These are phyloP conservation scores for Myotis daubentonii DNA, from an alignment of 2,797 vertebrate species.

Conservation along the genomic window DNA sequence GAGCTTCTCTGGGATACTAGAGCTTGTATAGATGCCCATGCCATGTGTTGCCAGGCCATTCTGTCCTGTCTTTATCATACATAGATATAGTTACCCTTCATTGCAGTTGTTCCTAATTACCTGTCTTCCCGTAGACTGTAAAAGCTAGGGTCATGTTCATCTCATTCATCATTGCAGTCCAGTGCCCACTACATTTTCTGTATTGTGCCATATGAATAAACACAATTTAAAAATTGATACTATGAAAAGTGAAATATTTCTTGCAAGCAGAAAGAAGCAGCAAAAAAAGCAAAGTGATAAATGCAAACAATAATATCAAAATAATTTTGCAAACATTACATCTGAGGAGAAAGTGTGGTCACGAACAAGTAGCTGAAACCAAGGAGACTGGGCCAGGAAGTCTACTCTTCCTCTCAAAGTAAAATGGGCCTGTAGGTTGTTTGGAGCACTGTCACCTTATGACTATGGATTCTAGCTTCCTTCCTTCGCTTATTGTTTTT, in stretches of 20 bases:
- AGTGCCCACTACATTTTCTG: neutral
- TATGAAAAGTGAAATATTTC: neutral
- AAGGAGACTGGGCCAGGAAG: neutral
- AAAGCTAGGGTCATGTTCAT: neutral
- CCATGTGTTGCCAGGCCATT: neutral
- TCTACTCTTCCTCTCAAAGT: neutral
- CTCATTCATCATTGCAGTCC: neutral
- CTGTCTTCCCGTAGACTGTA: neutral
- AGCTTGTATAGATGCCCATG: neutral
- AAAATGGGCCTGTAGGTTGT: neutral
- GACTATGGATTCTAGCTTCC: neutral
- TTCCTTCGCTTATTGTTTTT: neutral
- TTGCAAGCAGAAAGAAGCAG: neutral
- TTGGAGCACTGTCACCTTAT: accelerated
- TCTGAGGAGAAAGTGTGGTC: neutral
- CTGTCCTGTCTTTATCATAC: neutral
- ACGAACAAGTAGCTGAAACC: neutral
- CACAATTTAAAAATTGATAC: neutral
- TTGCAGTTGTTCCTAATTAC: neutral
- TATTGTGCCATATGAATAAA: neutral
- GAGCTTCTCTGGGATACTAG: neutral
- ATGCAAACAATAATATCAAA: neutral
- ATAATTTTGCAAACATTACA: neutral
- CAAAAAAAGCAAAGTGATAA: neutral
- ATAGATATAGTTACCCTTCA: neutral